These are phyloP conservation scores for Trididemnum clinides DNA, from an alignment of 23 tunicate species.

Conservation along the genomic window DNA sequence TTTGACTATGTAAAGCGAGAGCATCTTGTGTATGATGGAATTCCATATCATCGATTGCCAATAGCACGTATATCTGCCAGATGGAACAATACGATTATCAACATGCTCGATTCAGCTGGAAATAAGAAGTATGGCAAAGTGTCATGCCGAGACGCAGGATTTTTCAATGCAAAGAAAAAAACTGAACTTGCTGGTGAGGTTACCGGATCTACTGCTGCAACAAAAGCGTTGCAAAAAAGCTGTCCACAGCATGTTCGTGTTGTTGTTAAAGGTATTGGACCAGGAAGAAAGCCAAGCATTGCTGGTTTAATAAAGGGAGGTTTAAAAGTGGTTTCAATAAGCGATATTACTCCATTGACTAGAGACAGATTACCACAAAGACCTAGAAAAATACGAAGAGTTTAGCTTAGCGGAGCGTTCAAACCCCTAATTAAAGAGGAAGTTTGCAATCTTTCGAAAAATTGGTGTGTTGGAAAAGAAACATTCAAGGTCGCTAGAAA, in stretches of 20 bases:
- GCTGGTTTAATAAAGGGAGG: conserved; percentile 71
- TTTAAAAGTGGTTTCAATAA: conserved; percentile 65
- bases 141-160: conserved; percentile 56
- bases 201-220: conserved; percentile 65
- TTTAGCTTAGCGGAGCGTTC: too few relatives aligned
- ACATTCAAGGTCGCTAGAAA: too few relatives aligned
- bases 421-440: too few relatives aligned
- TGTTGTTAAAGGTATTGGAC: conserved; percentile 72
- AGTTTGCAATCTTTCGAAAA: too few relatives aligned
- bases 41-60: conserved; percentile 30
- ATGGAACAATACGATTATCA: conserved; percentile 61
- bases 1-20: conserved; percentile 25
- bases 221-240: conserved; percentile 37
- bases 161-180: conserved; percentile 67
- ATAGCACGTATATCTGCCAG: conserved; percentile 33
- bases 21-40: conserved; percentile 38
- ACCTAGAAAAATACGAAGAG: conserved; percentile 78
- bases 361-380: conserved; percentile 62
- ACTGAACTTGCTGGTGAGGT: conserved; percentile 80
- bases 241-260: conserved; percentile 68
- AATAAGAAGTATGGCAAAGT: neutral
- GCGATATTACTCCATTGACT: conserved; percentile 68
- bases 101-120: neutral
- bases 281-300: conserved; percentile 74
- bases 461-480: too few relatives aligned